Percentiles rank a stretch among this genome's conserved stretches.
These are phyloP conservation scores for Siniperca chuatsi DNA, from an alignment of 2,113 vertebrate species.

Conservation along the genomic window DNA sequence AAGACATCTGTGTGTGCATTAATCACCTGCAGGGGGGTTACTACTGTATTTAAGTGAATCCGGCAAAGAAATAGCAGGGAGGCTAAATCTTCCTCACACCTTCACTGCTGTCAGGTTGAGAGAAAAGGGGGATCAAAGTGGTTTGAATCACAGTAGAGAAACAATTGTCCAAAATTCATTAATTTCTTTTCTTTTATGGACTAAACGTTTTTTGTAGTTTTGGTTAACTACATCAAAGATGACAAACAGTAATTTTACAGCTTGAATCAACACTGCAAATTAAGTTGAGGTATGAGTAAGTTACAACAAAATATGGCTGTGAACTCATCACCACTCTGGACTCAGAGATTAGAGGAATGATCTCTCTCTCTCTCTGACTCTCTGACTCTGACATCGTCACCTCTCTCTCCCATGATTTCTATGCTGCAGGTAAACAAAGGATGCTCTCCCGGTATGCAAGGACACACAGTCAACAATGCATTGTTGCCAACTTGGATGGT, in stretches of 20 bases:
- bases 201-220: not conserved
- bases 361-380: not conserved
- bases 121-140: too few species aligned
- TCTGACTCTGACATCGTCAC: slow-evolving; percentile 2
- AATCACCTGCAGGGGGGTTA: too few species aligned
- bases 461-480: slow-evolving; percentile 27
- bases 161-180: too few species aligned
- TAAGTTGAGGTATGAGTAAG: not conserved
- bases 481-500: not conserved
- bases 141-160: too few species aligned
- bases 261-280: not conserved
- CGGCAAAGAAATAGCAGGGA: too few species aligned
- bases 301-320: not conserved
- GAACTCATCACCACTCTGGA: not conserved
- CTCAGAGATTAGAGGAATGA: not conserved
- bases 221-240: not conserved
- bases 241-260: not conserved
- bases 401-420: slow-evolving; percentile 26
- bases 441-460: not conserved
- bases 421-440: slow-evolving; percentile 48
- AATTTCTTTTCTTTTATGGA: too few species aligned
- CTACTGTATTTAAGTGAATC: too few species aligned
- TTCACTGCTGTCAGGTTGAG: too few species aligned
- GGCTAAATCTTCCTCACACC: too few species aligned
- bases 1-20: too few species aligned